Conservation (phyloP, 2,797 vertebrate species). For the Furcifer pardalis region DNA sequence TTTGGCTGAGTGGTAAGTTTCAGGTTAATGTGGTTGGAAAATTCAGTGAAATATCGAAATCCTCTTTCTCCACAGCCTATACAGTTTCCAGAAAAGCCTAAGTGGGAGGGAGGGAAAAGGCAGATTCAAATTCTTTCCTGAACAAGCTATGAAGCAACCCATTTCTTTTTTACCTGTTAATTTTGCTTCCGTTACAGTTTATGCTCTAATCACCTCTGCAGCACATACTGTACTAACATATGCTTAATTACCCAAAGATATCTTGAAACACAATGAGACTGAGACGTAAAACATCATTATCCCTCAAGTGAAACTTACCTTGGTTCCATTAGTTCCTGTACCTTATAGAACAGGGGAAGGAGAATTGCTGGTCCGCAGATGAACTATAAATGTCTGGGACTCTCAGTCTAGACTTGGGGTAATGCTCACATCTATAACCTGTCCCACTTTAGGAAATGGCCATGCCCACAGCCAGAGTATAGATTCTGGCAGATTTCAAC, state of each 20-base stretch:
- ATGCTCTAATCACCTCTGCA: not conserved
- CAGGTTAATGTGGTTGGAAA: constrained; percentile 99
- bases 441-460: not conserved
- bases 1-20: constrained; percentile 99
- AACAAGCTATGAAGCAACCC: constrained; percentile 2
- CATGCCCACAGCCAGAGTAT: not conserved
- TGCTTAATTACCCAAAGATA: not conserved
- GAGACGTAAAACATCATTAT: not conserved
- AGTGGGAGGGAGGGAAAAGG: constrained; percentile 37
- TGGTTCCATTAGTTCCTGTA: constrained; percentile 4
- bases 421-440: not conserved
- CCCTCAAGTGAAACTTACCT: not conserved
- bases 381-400: not conserved
- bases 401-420: not conserved
- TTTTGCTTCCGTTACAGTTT: not conserved
- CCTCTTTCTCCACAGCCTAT: constrained; percentile 98
- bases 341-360: not conserved
- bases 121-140: not conserved
- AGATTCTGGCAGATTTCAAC: not conserved
- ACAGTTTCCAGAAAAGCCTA: constrained; percentile 98
- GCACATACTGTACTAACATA: not conserved
- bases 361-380: not conserved
- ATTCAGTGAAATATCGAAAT: constrained; percentile 98
- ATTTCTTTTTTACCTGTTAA: constrained; percentile 22
- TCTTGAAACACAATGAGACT: not conserved